These are phyloP conservation scores for Pterostichus niger DNA, from an alignment of 2,888 invertebrate genomes.

Conservation along the genomic window DNA sequence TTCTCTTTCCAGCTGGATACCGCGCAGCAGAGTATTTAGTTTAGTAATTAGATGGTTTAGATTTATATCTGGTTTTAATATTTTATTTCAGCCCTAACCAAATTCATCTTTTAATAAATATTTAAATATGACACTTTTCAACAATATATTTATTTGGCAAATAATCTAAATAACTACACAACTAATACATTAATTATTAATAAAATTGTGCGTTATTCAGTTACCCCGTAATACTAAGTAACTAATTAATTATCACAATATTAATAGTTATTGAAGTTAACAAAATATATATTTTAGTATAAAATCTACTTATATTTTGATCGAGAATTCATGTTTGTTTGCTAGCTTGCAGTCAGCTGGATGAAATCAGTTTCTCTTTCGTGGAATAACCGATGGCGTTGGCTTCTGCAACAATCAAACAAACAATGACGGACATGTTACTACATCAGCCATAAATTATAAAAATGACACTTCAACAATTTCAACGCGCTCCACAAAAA, in stretches of 20 bases:
- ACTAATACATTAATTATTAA: background rate
- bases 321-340: background rate
- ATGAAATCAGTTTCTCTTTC: constrained; percentile 17
- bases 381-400: background rate
- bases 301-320: background rate
- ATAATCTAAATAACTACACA: background rate
- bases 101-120: too few relatives aligned
- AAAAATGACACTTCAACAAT: too few relatives aligned
- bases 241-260: background rate
- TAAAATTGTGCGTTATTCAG: background rate
- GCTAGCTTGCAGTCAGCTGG: background rate
- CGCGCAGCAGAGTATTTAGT: too few relatives aligned
- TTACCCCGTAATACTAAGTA: background rate
- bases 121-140: background rate
- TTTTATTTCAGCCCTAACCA: too few relatives aligned
- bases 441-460: too few relatives aligned
- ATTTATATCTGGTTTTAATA: too few relatives aligned
- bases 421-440: background rate
- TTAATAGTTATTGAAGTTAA: background rate
- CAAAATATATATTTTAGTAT: background rate
- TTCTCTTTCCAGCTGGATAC: too few relatives aligned
- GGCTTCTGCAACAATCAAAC: constrained; percentile 18
- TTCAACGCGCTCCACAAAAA: constrained; percentile 77
- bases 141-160: constrained; percentile 11
- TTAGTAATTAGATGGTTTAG: too few relatives aligned